Evolutionary conservation across 2,113 vertebrate genomes (phyloP), one percentile per base, ranked within the genome.

Genomic region (Sorex fumeus): DNA sequence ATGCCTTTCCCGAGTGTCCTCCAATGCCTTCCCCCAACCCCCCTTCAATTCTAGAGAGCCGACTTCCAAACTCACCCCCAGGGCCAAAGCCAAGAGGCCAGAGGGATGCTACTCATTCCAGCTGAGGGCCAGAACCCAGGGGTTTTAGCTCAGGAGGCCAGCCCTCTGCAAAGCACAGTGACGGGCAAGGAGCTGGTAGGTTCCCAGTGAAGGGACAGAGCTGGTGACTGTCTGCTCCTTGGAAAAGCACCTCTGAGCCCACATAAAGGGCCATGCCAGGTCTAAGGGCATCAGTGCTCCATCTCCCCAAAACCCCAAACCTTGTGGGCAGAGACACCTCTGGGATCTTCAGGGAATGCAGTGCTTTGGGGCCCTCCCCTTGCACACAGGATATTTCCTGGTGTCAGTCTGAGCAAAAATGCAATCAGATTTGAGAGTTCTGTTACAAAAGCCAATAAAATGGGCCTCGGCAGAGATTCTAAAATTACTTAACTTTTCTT

Each of bases 401-500:
- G 97, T 97, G 97, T 98, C 96, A 96, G 95, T 96, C 97, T 97
- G 98, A 98, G 97, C 97, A 97, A 97, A 98, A 98, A 98, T 98
- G 97, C 97, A 98, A 98, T 98, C 98, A 98, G 98, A 97, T 97
- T 97, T 97, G 97, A 98, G 98, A 97, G 97, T 97, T 98, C 97
- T 97, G 96, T 98, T 98, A 98, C 97, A 97, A 98, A 98, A 98
- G 97, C 97, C 98, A 98, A 98, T 98, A 98, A 98, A 98, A 93
- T 92, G 70, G 96, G 97, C 97, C 97, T 98, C 98, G 96, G 97
- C 93, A 98, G 97, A 98, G 98, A 97, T 96, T 97, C 97, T 97
- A 96, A 98, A 98, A 98, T 98, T 97, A 98, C 98, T 98, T 98
- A 98, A 98, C 97, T 98, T 98, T 98, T 98, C 98, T 97, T 97